phyloP scores from a whole-genome alignment of 2,888 invertebrate species.

The Leucophenga montana region DNA sequence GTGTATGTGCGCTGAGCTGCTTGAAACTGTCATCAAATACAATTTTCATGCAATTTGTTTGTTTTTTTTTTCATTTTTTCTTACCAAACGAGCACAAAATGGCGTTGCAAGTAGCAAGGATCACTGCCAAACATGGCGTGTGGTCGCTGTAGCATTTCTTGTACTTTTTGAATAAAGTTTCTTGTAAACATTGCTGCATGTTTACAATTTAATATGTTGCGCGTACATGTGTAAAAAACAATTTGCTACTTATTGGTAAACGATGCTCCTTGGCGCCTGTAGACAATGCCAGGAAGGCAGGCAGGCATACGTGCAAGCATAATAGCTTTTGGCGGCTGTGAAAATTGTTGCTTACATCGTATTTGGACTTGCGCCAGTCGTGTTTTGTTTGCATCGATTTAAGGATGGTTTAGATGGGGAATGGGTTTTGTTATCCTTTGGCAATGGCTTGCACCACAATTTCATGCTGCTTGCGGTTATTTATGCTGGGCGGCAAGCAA shows the following conservation, averaged over 20 bases:
- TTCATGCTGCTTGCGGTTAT: constrained; percentile 58
- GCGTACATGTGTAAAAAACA: constrained; percentile 61
- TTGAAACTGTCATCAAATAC: constrained; percentile 49
- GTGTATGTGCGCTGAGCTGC: constrained; percentile 39
- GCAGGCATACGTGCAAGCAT: constrained; percentile 37
- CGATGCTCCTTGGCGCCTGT: too few species aligned
- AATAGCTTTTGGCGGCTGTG: constrained; percentile 53
- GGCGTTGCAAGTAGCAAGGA: too few species aligned
- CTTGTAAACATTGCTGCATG: constrained; percentile 54
- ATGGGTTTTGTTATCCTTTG: neutral
- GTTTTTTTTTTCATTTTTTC: constrained; percentile 28
- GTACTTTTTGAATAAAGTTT: neutral
- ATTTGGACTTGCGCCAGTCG: constrained; percentile 54
- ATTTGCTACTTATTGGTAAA: constrained; percentile 39
- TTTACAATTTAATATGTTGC: constrained; percentile 61
- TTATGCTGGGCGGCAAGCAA: constrained; percentile 26
- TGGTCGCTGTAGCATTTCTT: neutral
- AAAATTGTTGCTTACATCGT: constrained; percentile 56
- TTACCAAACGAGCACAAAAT: neutral
- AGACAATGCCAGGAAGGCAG: too few species aligned
- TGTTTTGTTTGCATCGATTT: constrained; percentile 29
- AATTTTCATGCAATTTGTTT: constrained; percentile 48
- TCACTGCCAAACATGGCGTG: neutral
- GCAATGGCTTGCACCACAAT: constrained; percentile 40
- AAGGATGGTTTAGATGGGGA: too few species aligned